These are phyloP conservation scores for Saccostrea cuccullata DNA, from an alignment of 1,140 invertebrate genomes.

Conservation along the genomic window DNA sequence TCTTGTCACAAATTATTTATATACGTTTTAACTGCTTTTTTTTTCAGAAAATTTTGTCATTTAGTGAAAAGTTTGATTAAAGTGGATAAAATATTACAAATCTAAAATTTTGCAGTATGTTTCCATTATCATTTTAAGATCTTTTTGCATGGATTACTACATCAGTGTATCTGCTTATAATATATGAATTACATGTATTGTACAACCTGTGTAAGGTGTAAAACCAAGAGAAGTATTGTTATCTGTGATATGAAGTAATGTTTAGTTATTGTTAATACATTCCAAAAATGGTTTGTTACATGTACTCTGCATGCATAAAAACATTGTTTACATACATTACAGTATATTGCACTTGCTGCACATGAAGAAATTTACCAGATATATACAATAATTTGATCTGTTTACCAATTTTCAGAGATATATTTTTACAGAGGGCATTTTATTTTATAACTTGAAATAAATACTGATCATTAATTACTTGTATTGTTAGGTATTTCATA, in stretches of 20 bases:
- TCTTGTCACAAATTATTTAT: too few species aligned
- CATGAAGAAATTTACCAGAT: background rate
- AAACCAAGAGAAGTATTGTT: constrained; percentile 17
- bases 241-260: constrained; percentile 18
- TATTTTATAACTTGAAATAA: background rate
- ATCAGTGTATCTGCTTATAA: background rate
- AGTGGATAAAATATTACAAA: too few species aligned
- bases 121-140: too few species aligned
- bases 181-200: background rate
- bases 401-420: constrained; percentile 4
- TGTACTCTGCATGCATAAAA: background rate
- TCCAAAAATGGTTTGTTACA: background rate
- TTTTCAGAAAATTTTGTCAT: too few species aligned
- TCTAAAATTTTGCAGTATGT: too few species aligned
- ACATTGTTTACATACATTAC: background rate
- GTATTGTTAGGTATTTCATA: too few species aligned
- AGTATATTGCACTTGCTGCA: background rate
- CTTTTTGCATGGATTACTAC: background rate
- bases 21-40: too few species aligned
- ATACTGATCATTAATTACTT: background rate
- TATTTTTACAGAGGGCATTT: constrained; percentile 15
- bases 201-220: background rate
- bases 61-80: too few species aligned
- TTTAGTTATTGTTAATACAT: background rate
- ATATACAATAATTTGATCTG: background rate